These are phyloP conservation scores for Oreotragus oreotragus DNA, from an alignment of 2,113 vertebrate species.

Conservation along the genomic window DNA sequence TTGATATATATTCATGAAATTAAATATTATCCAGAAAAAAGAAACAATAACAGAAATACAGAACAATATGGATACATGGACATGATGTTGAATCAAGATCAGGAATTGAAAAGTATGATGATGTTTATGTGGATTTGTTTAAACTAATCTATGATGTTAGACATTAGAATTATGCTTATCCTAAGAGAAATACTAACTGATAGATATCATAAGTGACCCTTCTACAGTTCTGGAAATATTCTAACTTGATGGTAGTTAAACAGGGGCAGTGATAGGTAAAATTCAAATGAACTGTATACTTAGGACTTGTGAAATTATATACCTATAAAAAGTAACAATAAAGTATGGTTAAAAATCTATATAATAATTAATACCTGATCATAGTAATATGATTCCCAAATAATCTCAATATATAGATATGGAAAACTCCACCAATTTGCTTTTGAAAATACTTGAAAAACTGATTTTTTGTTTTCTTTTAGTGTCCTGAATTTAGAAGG, in stretches of 20 bases:
- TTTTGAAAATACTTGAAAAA: conserved; percentile 47
- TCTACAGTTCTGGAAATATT: background rate
- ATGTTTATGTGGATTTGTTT: background rate
- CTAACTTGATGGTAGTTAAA: background rate
- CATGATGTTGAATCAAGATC: background rate
- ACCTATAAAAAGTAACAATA: background rate
- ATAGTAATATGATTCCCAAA: background rate
- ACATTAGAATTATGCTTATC: background rate
- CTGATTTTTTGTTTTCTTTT: conserved; percentile 63
- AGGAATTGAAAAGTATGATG: background rate
- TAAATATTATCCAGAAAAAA: background rate
- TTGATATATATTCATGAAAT: background rate
- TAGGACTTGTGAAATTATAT: background rate
- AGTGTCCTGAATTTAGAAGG: conserved; percentile 97
- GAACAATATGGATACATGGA: background rate
- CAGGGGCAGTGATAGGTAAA: background rate
- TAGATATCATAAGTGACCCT: background rate
- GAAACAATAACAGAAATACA: background rate
- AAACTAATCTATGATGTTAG: background rate
- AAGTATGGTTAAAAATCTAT: background rate
- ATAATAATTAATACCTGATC: background rate
- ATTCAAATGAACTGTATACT: background rate
- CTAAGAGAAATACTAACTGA: background rate
- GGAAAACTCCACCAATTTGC: background rate
- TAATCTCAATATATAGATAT: background rate